Percentiles rank a stretch among this genome's conserved stretches.
Evolutionary conservation across 2,113 vertebrate genomes (phyloP).

Genomic region (Eubucco bourcierii): DNA sequence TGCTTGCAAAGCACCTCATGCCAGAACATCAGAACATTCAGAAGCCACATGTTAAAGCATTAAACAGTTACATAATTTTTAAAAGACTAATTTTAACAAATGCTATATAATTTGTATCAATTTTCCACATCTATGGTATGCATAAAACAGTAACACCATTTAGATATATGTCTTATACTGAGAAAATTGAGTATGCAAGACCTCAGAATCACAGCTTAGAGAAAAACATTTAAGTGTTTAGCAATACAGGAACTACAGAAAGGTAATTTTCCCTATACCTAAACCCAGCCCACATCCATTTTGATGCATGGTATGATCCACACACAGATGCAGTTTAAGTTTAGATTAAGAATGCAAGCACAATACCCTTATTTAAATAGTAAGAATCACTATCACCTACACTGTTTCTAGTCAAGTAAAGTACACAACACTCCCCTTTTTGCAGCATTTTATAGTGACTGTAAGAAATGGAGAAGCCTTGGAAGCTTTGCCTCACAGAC

Average conservation of each 20-base stretch:
- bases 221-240: not conserved
- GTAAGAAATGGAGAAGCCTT: constrained; percentile 40
- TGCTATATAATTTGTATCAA: not conserved
- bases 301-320: not conserved
- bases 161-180: not conserved
- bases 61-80: not conserved
- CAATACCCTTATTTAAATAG: not conserved
- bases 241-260: not conserved
- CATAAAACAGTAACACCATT: not conserved
- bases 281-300: not conserved
- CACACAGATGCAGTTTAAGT: not conserved
- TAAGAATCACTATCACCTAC: not conserved
- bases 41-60: not conserved
- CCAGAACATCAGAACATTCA: not conserved
- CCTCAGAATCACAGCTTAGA: not conserved
- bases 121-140: not conserved
- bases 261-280: not conserved
- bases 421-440: constrained; percentile 13
- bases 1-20: not conserved
- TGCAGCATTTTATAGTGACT: not conserved
- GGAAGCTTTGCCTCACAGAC: constrained; percentile 35
- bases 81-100: not conserved
- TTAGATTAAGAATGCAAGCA: not conserved
- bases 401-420: constrained; percentile 35
- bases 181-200: not conserved